These are phyloP conservation scores for Poeciliopsis turrubarensis DNA, from an alignment of 2,113 vertebrate species.

Conservation along the genomic window DNA sequence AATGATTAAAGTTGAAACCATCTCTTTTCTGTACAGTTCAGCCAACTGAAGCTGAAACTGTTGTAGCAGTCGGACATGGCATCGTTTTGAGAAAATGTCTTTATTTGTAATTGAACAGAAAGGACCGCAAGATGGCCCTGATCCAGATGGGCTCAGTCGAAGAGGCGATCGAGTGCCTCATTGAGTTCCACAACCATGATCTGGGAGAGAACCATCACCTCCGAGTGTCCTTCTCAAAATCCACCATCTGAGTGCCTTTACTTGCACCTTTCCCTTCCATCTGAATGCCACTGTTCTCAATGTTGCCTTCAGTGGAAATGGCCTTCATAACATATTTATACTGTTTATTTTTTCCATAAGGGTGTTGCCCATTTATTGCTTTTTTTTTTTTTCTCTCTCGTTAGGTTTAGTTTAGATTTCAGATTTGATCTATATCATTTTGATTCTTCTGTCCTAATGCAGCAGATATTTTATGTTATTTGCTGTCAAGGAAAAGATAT, in stretches of 20 bases:
- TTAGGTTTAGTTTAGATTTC: constrained; percentile 15
- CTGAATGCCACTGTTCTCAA: constrained; percentile 32
- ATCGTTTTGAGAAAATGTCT: neutral
- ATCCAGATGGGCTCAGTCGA: constrained; percentile 97
- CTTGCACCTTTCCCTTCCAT: constrained; percentile 21
- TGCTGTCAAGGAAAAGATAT: neutral
- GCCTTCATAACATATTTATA: constrained; percentile 28
- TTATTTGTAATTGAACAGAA: constrained; percentile 76
- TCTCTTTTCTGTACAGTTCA: neutral
- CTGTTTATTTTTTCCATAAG: constrained; percentile 12
- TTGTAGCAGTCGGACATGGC: neutral
- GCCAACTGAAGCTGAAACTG: neutral
- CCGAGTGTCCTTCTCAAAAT: constrained; percentile 97
- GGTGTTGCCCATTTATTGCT: constrained; percentile 33
- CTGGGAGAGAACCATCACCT: constrained; percentile 95
- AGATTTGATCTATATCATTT: neutral
- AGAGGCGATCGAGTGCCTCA: constrained; percentile 93
- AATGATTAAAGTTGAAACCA: neutral
- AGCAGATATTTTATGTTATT: neutral
- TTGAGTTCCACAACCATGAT: constrained; percentile 96
- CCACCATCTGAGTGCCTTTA: constrained; percentile 89
- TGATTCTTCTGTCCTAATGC: neutral
- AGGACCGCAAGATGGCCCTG: constrained; percentile 97
- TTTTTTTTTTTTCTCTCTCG: neutral
- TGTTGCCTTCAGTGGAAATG: constrained; percentile 45